Evolutionary conservation across 2,113 vertebrate species (phyloP).

Genomic region (Chaenogobius annularis): DNA sequence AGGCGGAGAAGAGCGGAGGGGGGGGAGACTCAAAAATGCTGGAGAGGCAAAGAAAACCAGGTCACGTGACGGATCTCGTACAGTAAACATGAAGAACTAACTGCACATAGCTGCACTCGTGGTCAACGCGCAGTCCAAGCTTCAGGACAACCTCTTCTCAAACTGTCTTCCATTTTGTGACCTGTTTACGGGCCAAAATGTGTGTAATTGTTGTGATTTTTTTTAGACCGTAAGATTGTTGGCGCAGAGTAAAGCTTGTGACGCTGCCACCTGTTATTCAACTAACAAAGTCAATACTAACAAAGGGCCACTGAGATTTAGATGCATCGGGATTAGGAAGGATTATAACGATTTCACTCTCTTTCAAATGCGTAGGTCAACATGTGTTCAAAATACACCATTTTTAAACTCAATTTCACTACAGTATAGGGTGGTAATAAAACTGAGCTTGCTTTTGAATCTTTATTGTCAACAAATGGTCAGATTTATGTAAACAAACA

Average conservation of each 20-base stretch:
- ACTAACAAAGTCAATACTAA: constrained; percentile 29
- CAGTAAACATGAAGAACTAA: constrained; percentile 74
- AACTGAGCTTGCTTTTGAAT: neutral
- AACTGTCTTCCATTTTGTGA: constrained; percentile 72
- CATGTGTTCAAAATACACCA: constrained; percentile 6
- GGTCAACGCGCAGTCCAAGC: constrained; percentile 14
- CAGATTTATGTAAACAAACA: neutral
- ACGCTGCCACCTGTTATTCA: constrained; percentile 78
- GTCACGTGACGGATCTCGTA: constrained; percentile 69
- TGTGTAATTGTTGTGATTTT: constrained; percentile 71
- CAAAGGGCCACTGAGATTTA: constrained; percentile 31
- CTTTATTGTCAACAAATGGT: neutral
- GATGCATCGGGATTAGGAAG: constrained; percentile 18
- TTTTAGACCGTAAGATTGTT: constrained; percentile 40
- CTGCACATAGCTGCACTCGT: constrained; percentile 63
- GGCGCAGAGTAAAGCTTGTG: constrained; percentile 35
- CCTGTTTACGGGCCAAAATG: constrained; percentile 71
- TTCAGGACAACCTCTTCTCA: constrained; percentile 67
- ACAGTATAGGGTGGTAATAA: neutral
- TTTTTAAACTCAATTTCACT: neutral
- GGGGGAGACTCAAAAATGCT: constrained; percentile 66
- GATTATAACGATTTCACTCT: neutral
- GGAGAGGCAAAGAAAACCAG: constrained; percentile 59
- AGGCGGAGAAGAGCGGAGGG: constrained; percentile 53
- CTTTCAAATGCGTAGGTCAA: neutral